Evolutionary conservation across 2,797 vertebrate genomes (phyloP).

Genomic region (Cuniculus paca): DNA sequence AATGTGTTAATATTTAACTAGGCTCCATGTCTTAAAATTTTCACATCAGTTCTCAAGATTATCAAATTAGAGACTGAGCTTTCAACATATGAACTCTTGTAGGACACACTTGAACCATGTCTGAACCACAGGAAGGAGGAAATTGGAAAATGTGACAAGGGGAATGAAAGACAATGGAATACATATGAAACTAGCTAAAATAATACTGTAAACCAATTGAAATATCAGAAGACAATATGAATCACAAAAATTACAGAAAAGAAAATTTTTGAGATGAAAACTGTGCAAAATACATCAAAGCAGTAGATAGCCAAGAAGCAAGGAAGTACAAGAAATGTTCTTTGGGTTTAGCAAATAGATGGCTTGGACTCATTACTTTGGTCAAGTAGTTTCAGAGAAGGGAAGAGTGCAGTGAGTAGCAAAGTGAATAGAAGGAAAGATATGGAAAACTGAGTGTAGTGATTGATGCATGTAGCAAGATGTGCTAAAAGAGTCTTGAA

Average conservation of each 20-base stretch:
- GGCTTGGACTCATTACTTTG: background rate
- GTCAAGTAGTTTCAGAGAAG: background rate
- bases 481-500: background rate
- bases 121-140: background rate
- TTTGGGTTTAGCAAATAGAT: background rate
- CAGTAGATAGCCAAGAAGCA: background rate
- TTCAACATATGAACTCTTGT: background rate
- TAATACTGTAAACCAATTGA: background rate
- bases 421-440: background rate
- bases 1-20: background rate
- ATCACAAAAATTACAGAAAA: background rate
- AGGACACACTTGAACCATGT: background rate
- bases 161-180: background rate
- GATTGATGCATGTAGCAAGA: background rate
- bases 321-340: background rate
- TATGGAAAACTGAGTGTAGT: background rate
- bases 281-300: background rate
- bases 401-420: background rate
- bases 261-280: background rate
- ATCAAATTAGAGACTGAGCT: background rate
- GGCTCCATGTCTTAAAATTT: background rate
- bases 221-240: background rate
- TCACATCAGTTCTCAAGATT: background rate
- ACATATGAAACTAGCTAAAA: background rate
- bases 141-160: background rate